These are phyloP conservation scores for Mugil cephalus DNA, from an alignment of 2,113 vertebrate genomes.

Conservation along the genomic window DNA sequence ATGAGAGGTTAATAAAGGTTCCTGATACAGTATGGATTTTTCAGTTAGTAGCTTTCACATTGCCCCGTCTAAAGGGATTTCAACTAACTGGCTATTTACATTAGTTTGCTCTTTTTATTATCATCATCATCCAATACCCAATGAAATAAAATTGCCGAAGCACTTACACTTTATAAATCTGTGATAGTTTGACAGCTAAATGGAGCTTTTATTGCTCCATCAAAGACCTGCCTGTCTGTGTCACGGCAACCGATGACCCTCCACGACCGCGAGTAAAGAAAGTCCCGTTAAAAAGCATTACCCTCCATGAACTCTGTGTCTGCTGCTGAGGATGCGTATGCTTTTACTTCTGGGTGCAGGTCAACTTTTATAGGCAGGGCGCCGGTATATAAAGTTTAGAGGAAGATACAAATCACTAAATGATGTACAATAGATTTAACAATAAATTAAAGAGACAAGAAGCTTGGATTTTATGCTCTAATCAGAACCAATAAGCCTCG, in stretches of 20 bases:
- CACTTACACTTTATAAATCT: conserved; percentile 28
- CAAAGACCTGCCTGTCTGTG: conserved; percentile 22
- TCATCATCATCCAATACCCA: conserved; percentile 8
- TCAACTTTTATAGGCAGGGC: background rate
- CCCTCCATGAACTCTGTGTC: conserved; percentile 1
- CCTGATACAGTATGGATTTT: conserved; percentile 46
- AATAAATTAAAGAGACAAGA: background rate
- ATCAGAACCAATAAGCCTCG: too few relatives aligned
- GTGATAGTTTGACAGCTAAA: conserved; percentile 57
- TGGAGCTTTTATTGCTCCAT: conserved; percentile 42
- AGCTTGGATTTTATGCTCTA: too few relatives aligned
- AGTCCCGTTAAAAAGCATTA: conserved; percentile 20
- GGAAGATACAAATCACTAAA: background rate
- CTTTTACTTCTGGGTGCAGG: background rate
- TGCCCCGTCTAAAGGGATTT: background rate
- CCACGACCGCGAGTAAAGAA: conserved; percentile 1
- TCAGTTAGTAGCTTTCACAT: conserved; percentile 5
- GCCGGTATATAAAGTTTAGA: background rate
- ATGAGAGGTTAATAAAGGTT: conserved; percentile 20
- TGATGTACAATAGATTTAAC: background rate
- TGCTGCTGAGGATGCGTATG: background rate
- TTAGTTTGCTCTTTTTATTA: conserved; percentile 2
- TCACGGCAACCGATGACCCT: conserved; percentile 30
- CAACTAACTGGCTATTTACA: conserved; percentile 23
- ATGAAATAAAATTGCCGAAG: background rate